Evolutionary conservation across 2,797 vertebrate species (phyloP).

Genomic region (Sebastes hubbsi): DNA sequence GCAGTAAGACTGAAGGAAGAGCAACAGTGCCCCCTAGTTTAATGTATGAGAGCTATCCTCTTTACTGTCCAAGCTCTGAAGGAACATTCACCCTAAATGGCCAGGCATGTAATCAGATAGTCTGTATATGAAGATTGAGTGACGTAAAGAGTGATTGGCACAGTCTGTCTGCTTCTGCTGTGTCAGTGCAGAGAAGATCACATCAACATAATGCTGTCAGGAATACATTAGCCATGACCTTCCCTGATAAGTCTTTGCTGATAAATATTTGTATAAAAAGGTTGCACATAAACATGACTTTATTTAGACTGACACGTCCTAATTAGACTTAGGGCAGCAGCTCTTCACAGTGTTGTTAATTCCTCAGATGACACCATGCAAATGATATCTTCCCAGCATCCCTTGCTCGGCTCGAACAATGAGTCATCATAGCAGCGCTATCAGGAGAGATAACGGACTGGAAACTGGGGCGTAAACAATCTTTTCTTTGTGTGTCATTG

Average conservation of each 20-base stretch:
- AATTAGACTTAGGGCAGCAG: constrained; percentile 32
- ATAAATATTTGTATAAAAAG: constrained; percentile 19
- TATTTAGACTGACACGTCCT: constrained; percentile 7
- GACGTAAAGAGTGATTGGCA: constrained; percentile 27
- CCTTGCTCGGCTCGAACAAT: background rate
- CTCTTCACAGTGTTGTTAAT: constrained; percentile 15
- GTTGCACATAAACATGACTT: background rate
- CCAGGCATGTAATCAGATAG: background rate
- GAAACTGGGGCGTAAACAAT: background rate
- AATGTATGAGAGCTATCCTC: background rate
- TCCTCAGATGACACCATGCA: constrained; percentile 28
- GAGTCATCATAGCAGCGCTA: constrained; percentile 19
- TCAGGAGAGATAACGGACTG: constrained; percentile 14
- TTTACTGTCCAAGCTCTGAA: background rate
- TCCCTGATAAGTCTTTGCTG: background rate
- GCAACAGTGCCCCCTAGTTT: constrained; percentile 70
- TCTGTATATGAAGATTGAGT: constrained; percentile 20
- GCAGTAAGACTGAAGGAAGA: constrained; percentile 4
- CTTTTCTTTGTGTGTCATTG: background rate
- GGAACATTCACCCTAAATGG: background rate
- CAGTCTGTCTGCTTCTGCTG: constrained; percentile 7
- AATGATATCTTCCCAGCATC: constrained; percentile 23
- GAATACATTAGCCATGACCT: constrained; percentile 17
- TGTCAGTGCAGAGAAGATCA: constrained; percentile 20
- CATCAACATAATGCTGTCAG: constrained; percentile 17